Conservation (phyloP, 2,797 vertebrate species). For the Smutsia temminckii region DNA sequence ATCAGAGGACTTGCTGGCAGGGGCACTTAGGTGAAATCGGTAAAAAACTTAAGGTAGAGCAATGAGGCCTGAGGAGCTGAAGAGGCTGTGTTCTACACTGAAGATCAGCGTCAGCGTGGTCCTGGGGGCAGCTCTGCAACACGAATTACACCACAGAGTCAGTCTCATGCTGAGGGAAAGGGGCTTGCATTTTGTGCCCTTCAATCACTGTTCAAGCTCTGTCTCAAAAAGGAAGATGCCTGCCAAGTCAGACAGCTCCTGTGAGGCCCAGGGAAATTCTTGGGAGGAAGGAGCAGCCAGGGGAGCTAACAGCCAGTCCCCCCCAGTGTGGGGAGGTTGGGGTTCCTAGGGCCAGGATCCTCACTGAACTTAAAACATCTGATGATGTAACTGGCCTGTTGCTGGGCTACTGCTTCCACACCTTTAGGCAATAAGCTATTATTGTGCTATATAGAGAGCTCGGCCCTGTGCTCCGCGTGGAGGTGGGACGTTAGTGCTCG, state of each 20-base stretch:
- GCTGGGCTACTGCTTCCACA: too few relatives aligned
- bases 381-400: too few relatives aligned
- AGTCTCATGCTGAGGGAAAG: accelerated
- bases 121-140: accelerated
- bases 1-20: neutral
- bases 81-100: neutral
- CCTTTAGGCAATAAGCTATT: too few relatives aligned
- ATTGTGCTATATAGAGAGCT: too few relatives aligned
- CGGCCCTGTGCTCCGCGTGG: too few relatives aligned
- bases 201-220: neutral
- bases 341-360: too few relatives aligned
- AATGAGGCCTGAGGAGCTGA: neutral
- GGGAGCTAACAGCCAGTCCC: neutral
- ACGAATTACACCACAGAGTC: accelerated
- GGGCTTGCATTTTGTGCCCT: neutral
- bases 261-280: neutral
- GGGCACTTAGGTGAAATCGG: neutral
- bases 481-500: too few relatives aligned
- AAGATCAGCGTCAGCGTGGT: neutral
- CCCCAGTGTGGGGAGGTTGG: too few relatives aligned
- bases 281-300: neutral
- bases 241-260: neutral
- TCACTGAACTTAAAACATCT: too few relatives aligned
- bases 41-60: neutral
- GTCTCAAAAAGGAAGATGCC: neutral